phyloP scores from a whole-genome alignment of 2,797 vertebrate genomes.

The Rhyacichthys aspro region DNA sequence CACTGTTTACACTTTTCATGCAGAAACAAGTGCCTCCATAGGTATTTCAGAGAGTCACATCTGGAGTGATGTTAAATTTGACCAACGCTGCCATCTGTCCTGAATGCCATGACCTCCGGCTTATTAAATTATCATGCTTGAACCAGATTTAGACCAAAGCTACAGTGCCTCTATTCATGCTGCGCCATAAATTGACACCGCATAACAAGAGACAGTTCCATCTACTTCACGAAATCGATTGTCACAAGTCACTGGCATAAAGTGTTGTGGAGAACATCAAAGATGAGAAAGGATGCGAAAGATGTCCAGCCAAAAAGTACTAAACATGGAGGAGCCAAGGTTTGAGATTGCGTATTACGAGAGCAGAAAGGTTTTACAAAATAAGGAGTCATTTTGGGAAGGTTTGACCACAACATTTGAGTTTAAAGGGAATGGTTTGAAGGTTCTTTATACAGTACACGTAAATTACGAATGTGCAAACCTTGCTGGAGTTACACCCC shows the following conservation, averaged over 20 bases:
- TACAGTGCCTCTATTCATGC: slow-evolving; percentile 49
- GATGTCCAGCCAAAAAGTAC: too few species aligned
- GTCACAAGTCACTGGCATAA: neutral
- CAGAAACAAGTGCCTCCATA: too few species aligned
- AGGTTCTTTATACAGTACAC: slow-evolving; percentile 3
- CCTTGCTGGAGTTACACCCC: slow-evolving; percentile 47
- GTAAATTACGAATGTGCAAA: slow-evolving; percentile 34
- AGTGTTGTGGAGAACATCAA: neutral
- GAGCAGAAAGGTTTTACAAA: neutral
- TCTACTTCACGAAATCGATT: slow-evolving; percentile 7
- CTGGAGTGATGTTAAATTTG: slow-evolving; percentile 32
- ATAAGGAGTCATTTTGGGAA: neutral
- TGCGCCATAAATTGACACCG: slow-evolving; percentile 37
- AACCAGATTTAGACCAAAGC: slow-evolving; percentile 31
- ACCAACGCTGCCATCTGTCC: slow-evolving; percentile 8
- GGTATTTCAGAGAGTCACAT: slow-evolving; percentile 23
- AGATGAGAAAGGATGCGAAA: neutral
- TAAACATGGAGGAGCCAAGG: neutral
- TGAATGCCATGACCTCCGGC: neutral
- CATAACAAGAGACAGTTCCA: slow-evolving; percentile 20
- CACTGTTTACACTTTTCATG: too few species aligned
- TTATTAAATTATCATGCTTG: slow-evolving; percentile 45
- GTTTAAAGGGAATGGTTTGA: slow-evolving; percentile 10
- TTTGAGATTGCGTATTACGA: neutral
- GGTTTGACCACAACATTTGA: neutral